phyloP scores from a whole-genome alignment of 2,797 vertebrate genomes.

The Cyclura pinguis region DNA sequence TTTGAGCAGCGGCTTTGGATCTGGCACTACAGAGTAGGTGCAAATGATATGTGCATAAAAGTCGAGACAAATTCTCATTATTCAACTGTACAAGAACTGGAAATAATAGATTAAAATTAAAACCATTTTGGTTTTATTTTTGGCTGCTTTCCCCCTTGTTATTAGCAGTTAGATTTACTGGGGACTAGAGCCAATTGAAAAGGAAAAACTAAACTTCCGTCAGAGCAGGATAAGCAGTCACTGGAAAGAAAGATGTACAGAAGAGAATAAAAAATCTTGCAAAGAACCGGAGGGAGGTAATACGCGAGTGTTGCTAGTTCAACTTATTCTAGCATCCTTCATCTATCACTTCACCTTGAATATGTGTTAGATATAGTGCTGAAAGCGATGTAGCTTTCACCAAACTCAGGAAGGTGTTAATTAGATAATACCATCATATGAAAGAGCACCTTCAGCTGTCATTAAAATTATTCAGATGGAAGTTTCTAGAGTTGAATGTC shows the following conservation, averaged over 20 bases:
- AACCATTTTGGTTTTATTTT: background rate
- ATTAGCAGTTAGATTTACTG: constrained; percentile 11
- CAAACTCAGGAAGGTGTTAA: constrained; percentile 29
- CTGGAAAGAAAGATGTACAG: background rate
- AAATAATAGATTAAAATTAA: constrained; percentile 23
- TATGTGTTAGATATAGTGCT: constrained; percentile 9
- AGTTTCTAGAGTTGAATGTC: rapidly evolving
- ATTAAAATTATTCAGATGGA: constrained; percentile 11
- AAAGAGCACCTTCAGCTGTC: background rate
- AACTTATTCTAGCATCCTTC: background rate
- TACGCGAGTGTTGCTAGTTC: background rate
- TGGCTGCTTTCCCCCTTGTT: constrained; percentile 15
- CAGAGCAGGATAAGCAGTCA: background rate
- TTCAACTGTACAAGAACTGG: background rate
- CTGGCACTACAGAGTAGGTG: background rate
- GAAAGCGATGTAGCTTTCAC: constrained; percentile 13
- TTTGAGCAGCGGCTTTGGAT: background rate
- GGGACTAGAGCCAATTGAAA: constrained; percentile 4
- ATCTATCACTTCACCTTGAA: constrained; percentile 4
- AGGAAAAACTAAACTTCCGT: background rate
- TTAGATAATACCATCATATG: constrained; percentile 8
- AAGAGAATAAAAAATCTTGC: background rate
- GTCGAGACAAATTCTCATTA: background rate
- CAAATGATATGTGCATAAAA: background rate
- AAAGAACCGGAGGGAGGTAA: background rate